Conservation (phyloP, 2,113 vertebrate species). For the Cyprinodon variegatus region DNA sequence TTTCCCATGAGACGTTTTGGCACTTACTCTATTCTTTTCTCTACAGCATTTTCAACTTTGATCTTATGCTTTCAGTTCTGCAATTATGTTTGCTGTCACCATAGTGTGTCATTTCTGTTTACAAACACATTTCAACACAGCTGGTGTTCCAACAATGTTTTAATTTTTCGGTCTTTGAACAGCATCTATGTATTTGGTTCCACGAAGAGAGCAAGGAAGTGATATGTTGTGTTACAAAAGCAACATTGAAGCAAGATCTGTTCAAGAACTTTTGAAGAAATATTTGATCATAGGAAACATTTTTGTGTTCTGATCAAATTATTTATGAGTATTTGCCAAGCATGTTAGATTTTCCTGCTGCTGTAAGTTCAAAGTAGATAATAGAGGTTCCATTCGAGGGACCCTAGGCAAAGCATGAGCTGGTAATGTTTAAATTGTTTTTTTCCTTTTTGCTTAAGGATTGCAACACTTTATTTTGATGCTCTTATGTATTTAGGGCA, state of each 20-base stretch:
- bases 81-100: background rate
- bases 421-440: background rate
- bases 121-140: background rate
- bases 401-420: background rate
- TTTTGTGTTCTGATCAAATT: background rate
- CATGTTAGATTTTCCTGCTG: rapidly evolving
- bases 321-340: background rate
- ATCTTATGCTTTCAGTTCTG: background rate
- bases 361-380: background rate
- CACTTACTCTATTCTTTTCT: background rate
- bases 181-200: background rate
- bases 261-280: background rate
- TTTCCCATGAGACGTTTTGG: background rate
- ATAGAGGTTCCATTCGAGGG: rapidly evolving
- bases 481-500: conserved; percentile 1
- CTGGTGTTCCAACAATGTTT: background rate
- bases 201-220: background rate
- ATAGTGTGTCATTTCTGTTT: conserved; percentile 1
- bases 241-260: background rate
- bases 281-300: background rate
- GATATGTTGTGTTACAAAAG: background rate
- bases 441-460: conserved; percentile 5
- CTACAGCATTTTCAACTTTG: background rate
- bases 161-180: background rate
- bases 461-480: conserved; percentile 11